phyloP scores from a whole-genome alignment of 1,140 invertebrate genomes.

The Artemia franciscana region DNA sequence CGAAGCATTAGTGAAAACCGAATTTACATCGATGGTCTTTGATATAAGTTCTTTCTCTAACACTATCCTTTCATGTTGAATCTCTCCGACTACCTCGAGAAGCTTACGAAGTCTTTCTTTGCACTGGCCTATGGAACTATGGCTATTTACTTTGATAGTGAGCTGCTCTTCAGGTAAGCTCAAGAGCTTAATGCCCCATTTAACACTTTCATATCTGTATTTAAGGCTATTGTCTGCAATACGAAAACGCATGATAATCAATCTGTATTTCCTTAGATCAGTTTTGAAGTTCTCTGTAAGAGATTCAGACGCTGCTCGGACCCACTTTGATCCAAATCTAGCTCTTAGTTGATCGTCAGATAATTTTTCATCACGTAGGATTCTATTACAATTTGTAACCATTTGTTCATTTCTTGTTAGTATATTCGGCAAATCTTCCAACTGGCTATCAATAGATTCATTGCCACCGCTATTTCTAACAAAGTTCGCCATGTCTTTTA shows the following conservation, averaged over 20 bases:
- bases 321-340: no score
- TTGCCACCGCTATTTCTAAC: no score
- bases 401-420: no score
- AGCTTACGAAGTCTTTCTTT: conserved; percentile 43
- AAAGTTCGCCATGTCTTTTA: no score
- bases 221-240: conserved; percentile 50
- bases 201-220: conserved; percentile 59
- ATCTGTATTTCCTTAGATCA: no score
- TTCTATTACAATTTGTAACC: no score
- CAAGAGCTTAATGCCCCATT: conserved; percentile 54
- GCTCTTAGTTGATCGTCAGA: no score
- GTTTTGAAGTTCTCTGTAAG: no score
- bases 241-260: conserved; percentile 73
- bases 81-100: conserved; percentile 64
- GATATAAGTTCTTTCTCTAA: conserved; percentile 70
- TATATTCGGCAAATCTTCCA: no score
- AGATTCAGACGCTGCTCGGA: no score
- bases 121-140: conserved; percentile 26
- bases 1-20: conserved; percentile 50
- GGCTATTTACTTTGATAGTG: conserved; percentile 24
- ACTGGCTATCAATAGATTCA: no score
- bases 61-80: conserved; percentile 68
- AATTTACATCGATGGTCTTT: conserved; percentile 58
- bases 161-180: conserved; percentile 40
- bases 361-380: no score